Conservation (phyloP, 2,797 vertebrate species). For the Onychomys arenicola region DNA sequence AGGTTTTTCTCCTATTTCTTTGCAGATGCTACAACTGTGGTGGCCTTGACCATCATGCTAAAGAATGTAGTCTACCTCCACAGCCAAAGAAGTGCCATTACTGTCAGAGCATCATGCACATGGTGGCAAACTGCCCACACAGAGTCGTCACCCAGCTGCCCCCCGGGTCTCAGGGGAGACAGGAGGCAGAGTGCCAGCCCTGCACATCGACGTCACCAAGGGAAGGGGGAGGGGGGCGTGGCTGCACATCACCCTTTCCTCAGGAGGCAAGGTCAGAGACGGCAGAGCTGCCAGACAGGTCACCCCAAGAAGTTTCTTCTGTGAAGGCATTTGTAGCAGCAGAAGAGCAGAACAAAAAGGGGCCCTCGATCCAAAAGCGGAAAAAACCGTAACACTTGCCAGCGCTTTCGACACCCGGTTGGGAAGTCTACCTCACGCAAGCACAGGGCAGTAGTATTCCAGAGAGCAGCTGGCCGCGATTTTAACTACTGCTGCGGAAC, state of each 20-base stretch:
- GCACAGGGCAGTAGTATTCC: conserved; percentile 89
- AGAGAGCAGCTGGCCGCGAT: conserved; percentile 86
- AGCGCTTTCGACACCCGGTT: conserved; percentile 82
- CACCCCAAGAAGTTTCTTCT: conserved; percentile 88
- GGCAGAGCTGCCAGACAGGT: conserved; percentile 86
- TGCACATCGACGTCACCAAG: conserved; percentile 86
- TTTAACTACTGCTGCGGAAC: conserved; percentile 91
- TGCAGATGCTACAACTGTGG: conserved; percentile 93
- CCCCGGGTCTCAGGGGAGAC: conserved; percentile 90
- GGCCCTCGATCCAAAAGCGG: conserved; percentile 91
- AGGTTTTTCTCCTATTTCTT: conserved; percentile 30
- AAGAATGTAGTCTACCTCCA: conserved; percentile 92
- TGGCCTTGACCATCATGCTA: conserved; percentile 92
- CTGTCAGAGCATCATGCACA: conserved; percentile 93
- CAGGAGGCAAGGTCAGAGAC: conserved; percentile 88
- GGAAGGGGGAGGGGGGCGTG: conserved; percentile 85
- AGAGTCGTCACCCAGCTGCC: conserved; percentile 88
- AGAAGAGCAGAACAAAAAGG: conserved; percentile 90
- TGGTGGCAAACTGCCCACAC: conserved; percentile 92
- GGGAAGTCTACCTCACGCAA: conserved; percentile 93
- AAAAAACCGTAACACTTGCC: conserved; percentile 90
- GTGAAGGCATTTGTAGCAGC: conserved; percentile 87
- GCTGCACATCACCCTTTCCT: conserved; percentile 85
- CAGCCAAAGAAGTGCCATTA: conserved; percentile 95
- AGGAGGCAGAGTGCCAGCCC: conserved; percentile 88